phyloP scores from a whole-genome alignment of 1,140 invertebrate species.

The Drosophila micromelanica region DNA sequence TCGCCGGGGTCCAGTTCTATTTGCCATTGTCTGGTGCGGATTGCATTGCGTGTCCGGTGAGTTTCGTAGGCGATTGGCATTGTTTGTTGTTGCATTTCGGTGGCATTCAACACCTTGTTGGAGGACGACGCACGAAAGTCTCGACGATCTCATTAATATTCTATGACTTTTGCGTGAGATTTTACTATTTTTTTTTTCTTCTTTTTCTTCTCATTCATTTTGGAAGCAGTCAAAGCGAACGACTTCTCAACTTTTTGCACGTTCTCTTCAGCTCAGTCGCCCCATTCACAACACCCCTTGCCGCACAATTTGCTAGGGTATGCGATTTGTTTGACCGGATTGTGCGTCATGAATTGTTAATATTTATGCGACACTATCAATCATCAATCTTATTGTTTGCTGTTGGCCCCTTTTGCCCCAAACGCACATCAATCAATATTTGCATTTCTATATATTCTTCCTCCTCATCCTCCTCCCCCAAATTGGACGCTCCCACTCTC shows the following conservation, averaged over 20 bases:
- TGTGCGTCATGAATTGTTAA: constrained; percentile 77
- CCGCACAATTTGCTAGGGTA: background rate
- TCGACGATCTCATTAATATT: constrained; percentile 62
- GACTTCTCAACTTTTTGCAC: constrained; percentile 36
- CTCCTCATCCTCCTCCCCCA: background rate
- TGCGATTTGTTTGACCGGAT: constrained; percentile 26
- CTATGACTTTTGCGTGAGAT: constrained; percentile 70
- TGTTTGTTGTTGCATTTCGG: constrained; percentile 8
- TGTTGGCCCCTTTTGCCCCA: background rate
- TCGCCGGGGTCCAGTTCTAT: background rate
- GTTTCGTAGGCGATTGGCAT: constrained; percentile 9
- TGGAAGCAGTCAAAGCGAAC: background rate
- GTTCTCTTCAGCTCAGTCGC: constrained; percentile 9
- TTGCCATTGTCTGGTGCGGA: constrained; percentile 3
- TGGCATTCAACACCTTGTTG: constrained; percentile 22
- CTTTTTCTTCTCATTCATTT: constrained; percentile 17
- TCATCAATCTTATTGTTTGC: constrained; percentile 62
- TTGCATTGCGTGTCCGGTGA: constrained; percentile 17
- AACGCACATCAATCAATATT: constrained; percentile 67
- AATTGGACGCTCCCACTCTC: background rate
- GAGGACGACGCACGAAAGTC: constrained; percentile 16
- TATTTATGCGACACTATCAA: constrained; percentile 76
- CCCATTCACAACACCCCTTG: background rate
- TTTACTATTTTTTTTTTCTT: constrained; percentile 32
- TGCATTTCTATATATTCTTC: constrained; percentile 42